phyloP scores from a whole-genome alignment of 2,797 vertebrate species.

The Molossus alvarezi region DNA sequence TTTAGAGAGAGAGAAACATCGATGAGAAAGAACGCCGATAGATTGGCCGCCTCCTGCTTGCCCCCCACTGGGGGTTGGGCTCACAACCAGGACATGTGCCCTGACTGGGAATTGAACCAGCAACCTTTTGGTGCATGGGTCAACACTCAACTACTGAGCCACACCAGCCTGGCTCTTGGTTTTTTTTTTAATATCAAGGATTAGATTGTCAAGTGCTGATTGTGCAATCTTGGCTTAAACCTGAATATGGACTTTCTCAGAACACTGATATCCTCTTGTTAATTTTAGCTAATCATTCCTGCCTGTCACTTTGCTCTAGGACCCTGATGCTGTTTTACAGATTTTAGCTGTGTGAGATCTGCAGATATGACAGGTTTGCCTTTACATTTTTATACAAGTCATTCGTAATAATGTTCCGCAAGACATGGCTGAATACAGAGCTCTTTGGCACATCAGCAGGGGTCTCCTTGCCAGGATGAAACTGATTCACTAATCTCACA shows the following conservation, averaged over 20 bases:
- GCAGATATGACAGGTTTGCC: constrained; percentile 2
- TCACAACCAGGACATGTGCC: too few species aligned
- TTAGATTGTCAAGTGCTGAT: not conserved
- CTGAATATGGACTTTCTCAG: not conserved
- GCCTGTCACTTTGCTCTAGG: not conserved
- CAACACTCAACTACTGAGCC: too few species aligned
- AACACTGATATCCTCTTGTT: not conserved
- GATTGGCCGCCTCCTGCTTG: too few species aligned
- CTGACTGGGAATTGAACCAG: too few species aligned
- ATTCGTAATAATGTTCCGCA: constrained; percentile 62
- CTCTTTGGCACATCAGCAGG: not conserved
- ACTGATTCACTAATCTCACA: constrained; percentile 53
- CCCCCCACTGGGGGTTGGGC: too few species aligned
- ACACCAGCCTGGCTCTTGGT: too few species aligned
- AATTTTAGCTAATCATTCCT: not conserved
- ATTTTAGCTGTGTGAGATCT: constrained; percentile 36
- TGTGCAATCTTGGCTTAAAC: not conserved
- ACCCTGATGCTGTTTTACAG: not conserved
- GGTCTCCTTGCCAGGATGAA: constrained; percentile 61
- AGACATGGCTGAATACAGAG: constrained; percentile 15
- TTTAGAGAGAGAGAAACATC: too few species aligned
- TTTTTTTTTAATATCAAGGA: not conserved
- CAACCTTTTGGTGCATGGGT: too few species aligned
- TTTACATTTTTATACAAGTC: constrained; percentile 70
- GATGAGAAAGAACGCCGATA: too few species aligned